A percentile compares a stretch with the other conserved stretches of the same genome.
Evolutionary conservation across 1,140 invertebrate genomes (phyloP).

Genomic region (Pseudachorutes palmiensis): DNA sequence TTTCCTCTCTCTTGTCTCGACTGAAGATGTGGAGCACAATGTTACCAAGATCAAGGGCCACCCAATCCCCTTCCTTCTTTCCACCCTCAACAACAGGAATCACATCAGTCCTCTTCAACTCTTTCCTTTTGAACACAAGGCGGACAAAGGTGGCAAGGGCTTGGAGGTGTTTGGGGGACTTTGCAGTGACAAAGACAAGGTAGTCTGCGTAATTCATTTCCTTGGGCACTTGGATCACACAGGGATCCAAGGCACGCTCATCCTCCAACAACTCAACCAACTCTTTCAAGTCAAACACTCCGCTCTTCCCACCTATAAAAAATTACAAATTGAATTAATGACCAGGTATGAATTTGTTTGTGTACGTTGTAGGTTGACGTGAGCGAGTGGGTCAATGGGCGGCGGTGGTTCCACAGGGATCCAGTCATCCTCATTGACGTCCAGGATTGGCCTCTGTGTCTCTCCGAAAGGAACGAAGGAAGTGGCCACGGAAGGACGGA

Average conservation of each 20-base stretch:
- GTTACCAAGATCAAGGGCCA: constrained; percentile 84
- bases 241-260: constrained; percentile 72
- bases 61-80: constrained; percentile 65
- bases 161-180: constrained; percentile 58
- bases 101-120: constrained; percentile 51
- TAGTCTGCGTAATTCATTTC: constrained; percentile 72
- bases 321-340: constrained; percentile 39
- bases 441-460: no score
- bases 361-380: no score
- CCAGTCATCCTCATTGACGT: no score
- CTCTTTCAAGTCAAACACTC: constrained; percentile 81
- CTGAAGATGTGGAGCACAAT: constrained; percentile 85
- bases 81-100: constrained; percentile 67
- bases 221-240: constrained; percentile 65
- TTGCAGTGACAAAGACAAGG: constrained; percentile 66
- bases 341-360: not conserved
- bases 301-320: constrained; percentile 59
- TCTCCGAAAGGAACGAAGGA: no score
- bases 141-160: constrained; percentile 68
- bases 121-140: constrained; percentile 68
- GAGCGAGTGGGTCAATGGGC: no score
- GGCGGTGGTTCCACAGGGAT: no score
- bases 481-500: no score
- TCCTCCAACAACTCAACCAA: constrained; percentile 63
- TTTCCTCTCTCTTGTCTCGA: constrained; percentile 55